These are phyloP conservation scores for Peromyscus leucopus DNA, from an alignment of 2,113 vertebrate genomes.

Conservation along the genomic window DNA sequence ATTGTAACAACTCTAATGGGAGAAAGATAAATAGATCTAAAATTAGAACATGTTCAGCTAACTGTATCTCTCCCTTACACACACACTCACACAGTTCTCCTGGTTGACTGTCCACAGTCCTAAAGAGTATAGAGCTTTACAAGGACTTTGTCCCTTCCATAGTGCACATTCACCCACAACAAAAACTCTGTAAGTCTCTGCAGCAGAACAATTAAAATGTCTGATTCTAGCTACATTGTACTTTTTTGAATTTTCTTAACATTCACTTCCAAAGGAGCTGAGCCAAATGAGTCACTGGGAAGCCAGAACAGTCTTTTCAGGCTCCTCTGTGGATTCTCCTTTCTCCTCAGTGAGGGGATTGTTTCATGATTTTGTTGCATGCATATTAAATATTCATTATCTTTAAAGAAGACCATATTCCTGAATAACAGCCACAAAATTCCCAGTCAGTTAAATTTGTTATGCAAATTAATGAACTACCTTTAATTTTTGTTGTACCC, in stretches of 20 bases:
- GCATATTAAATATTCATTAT: conserved; percentile 44
- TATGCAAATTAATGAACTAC: conserved; percentile 46
- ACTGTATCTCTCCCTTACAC: not conserved
- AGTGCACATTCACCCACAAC: not conserved
- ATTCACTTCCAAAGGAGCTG: conserved; percentile 59
- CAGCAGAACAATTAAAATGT: conserved; percentile 36
- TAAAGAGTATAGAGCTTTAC: not conserved
- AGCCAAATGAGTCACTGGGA: conserved; percentile 55
- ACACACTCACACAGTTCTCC: not conserved
- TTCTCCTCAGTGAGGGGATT: not conserved
- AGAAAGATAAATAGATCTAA: conserved; percentile 69
- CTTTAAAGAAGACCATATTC: conserved; percentile 31
- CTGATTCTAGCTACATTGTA: conserved; percentile 29
- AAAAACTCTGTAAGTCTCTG: not conserved
- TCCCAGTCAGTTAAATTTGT: conserved; percentile 34
- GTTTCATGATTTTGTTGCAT: not conserved
- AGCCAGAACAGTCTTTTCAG: conserved; percentile 2
- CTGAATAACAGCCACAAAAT: not conserved
- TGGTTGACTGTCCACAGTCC: not conserved
- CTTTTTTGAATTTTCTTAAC: conserved; percentile 54
- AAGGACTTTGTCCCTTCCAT: not conserved
- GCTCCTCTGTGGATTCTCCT: conserved; percentile 34
- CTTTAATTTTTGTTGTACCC: conserved; percentile 48
- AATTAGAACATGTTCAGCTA: conserved; percentile 65
- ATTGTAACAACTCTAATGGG: conserved; percentile 68